These are phyloP conservation scores for Echeneis naucrates DNA, from an alignment of 2,797 vertebrate genomes.

Conservation along the genomic window DNA sequence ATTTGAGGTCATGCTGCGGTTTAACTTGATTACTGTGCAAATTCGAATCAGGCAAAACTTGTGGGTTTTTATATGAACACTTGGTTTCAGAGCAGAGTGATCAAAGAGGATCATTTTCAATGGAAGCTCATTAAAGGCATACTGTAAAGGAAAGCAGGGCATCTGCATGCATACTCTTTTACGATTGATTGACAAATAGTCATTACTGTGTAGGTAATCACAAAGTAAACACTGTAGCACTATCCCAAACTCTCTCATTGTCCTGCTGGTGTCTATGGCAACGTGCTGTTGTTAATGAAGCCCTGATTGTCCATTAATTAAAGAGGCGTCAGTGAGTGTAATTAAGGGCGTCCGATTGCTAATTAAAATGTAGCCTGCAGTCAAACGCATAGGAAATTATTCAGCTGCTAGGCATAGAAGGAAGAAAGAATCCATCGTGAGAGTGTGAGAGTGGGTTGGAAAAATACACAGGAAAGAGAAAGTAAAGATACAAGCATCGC, in stretches of 20 bases:
- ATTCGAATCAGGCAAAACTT: conserved; percentile 5
- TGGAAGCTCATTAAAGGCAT: background rate
- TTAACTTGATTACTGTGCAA: conserved; percentile 19
- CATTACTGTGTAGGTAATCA: conserved; percentile 52
- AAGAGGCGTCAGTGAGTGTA: conserved; percentile 79
- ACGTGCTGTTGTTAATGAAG: conserved; percentile 82
- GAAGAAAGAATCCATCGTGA: conserved; percentile 43
- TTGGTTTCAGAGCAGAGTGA: background rate
- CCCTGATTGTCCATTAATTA: conserved; percentile 85
- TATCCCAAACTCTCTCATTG: conserved; percentile 65
- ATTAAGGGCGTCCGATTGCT: conserved; percentile 85
- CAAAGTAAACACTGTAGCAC: conserved; percentile 64
- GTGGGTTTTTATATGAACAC: background rate
- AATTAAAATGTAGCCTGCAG: conserved; percentile 87
- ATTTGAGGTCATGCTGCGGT: conserved; percentile 1
- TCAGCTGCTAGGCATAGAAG: conserved; percentile 70
- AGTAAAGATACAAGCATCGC: conserved; percentile 11
- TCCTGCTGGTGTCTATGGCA: conserved; percentile 75
- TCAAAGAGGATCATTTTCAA: background rate
- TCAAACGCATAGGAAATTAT: conserved; percentile 82
- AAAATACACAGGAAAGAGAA: conserved; percentile 39
- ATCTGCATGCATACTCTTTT: background rate
- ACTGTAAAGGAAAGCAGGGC: background rate
- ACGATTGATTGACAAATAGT: conserved; percentile 24
- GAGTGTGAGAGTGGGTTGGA: conserved; percentile 43